A percentile compares a stretch with the other conserved stretches of the same genome.
phyloP scores from a whole-genome alignment of 2,113 vertebrate genomes.

The Gadus chalcogrammus region DNA sequence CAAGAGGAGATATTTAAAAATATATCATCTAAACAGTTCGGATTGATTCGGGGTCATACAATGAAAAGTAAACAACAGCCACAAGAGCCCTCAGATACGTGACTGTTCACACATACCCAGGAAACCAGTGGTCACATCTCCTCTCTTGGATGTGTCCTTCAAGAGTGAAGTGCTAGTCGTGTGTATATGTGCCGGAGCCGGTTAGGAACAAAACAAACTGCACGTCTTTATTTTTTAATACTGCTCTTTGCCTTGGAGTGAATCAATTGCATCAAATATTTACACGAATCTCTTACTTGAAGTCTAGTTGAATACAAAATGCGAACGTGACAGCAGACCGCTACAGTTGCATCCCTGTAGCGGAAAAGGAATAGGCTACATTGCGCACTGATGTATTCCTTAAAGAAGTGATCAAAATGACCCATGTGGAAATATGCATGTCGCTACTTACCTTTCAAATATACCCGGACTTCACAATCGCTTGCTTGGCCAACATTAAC shows the following conservation, averaged over 20 bases:
- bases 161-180: too few species aligned
- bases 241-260: too few species aligned
- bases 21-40: too few species aligned
- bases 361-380: slow-evolving; percentile 40
- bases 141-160: too few species aligned
- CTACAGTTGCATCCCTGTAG: slow-evolving; percentile 16
- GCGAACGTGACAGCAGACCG: slow-evolving; percentile 54
- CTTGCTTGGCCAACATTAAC: slow-evolving; percentile 33
- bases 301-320: neutral
- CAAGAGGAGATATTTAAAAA: too few species aligned
- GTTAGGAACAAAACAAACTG: neutral
- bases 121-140: too few species aligned
- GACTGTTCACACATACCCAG: too few species aligned
- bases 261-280: too few species aligned
- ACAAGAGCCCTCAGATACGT: too few species aligned
- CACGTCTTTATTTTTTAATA: neutral
- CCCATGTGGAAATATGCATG: neutral
- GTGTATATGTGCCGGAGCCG: too few species aligned
- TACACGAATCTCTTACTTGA: neutral
- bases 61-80: too few species aligned
- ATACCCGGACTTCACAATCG: slow-evolving; percentile 43
- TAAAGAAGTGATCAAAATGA: neutral
- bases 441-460: slow-evolving; percentile 61
- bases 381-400: slow-evolving; percentile 12
- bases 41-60: too few species aligned